phyloP scores from a whole-genome alignment of 2,797 vertebrate genomes.

The Sciurus vulgaris region DNA sequence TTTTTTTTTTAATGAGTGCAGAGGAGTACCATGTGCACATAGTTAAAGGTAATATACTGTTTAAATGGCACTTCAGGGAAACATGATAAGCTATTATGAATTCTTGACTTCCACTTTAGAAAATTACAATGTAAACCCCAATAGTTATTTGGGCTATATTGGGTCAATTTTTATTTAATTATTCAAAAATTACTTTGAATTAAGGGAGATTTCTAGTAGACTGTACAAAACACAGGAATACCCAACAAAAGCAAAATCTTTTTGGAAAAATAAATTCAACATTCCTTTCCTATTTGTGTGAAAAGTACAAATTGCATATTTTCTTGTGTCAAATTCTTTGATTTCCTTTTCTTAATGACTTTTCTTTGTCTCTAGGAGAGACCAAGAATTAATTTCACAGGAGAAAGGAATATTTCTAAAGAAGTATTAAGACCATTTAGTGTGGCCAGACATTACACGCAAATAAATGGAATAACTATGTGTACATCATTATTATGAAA shows the following conservation, averaged over 20 bases:
- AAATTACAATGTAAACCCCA: conserved; percentile 24
- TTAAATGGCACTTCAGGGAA: neutral
- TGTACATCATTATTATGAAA: neutral
- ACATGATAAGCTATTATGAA: conserved; percentile 9
- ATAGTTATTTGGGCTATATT: neutral
- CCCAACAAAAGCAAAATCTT: neutral
- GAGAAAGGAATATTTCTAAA: conserved; percentile 14
- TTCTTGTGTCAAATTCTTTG: neutral
- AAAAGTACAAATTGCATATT: neutral
- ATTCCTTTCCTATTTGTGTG: neutral
- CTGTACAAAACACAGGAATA: neutral
- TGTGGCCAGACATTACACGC: neutral
- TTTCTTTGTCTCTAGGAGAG: conserved; percentile 33
- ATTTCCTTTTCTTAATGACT: neutral
- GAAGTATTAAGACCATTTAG: neutral
- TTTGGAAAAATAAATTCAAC: neutral
- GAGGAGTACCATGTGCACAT: neutral
- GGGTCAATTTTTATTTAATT: neutral
- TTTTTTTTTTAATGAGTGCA: neutral
- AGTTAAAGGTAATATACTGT: neutral
- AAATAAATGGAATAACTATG: neutral
- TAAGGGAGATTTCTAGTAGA: neutral
- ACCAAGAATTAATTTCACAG: conserved; percentile 53
- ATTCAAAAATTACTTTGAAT: neutral
- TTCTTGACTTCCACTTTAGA: neutral